Base-by-base conservation (phyloP, 2,797 vertebrate species). In the Acropternis orthonyx region DNA sequence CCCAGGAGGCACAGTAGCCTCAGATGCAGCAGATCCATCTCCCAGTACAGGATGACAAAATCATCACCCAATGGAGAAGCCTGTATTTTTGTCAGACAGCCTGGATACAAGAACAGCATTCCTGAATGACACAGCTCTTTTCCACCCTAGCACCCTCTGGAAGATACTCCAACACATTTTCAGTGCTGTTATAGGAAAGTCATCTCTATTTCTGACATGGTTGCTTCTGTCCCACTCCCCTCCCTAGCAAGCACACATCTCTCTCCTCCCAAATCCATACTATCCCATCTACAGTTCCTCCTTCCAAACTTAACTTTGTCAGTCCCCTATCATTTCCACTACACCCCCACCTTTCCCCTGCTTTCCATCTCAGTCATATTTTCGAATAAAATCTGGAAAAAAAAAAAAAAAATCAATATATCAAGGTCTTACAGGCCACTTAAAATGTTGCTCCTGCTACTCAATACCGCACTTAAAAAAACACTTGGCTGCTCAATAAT, bases 101-200 rank as follows among this genome's bases (percentile, higher is more conserved):
- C 2, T 44, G 77, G 69, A 68, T 51, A 75, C 58, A 75, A 55
- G 69, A 89, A 54, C 73, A 93, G 51, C 58, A 86, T 66, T 78
- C 73, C 69, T 81, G 39, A 90, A 72, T 44, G 62, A 58, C 68
- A 90, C 46, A 48, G 88, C 44, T 71, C 56, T 65, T 54, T 81
- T 37, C 85, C 32, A 88, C 69, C 87, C 82, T 80, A 77, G 62
- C 85, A 95, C 43, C 76, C 92, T 86, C 69, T 69, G 51, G 36
- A 78, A 88, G 69, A 78, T 22, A 62, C 46, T 73, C 76, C 71
- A 95, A 81, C 32, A 10, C 62, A 59, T 59, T 85, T 81, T 62
- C 62, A 61, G 1, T 2, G 28, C 63, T 66, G 71, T 79, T 37
- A 13, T 22, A 58, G 46, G 9, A 84, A 73, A 88, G 36, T 20